Percentiles rank a stretch among this genome's conserved stretches.
Evolutionary conservation across 1,140 invertebrate genomes (phyloP).

Genomic region (Augochlora pura): DNA sequence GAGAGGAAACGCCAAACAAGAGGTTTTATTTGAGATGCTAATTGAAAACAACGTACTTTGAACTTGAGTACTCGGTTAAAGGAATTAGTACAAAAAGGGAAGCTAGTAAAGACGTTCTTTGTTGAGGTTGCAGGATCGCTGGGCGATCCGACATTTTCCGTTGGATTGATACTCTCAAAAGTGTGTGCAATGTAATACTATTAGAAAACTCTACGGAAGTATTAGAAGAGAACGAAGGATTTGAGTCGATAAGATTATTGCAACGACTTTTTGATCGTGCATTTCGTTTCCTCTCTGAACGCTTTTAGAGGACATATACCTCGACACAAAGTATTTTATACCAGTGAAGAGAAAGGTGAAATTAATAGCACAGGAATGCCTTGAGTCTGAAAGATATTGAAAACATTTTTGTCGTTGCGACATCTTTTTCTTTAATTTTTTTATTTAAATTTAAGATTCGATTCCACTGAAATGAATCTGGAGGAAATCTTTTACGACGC

Average conservation of each 20-base stretch:
- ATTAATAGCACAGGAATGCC: constrained; percentile 9
- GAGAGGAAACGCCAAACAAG: constrained; percentile 31
- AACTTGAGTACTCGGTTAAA: constrained; percentile 14
- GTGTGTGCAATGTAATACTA: constrained; percentile 32
- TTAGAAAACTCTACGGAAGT: constrained; percentile 28
- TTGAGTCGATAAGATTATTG: constrained; percentile 18
- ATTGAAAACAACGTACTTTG: constrained; percentile 1
- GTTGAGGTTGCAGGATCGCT: constrained; percentile 38
- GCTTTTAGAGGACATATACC: constrained; percentile 7
- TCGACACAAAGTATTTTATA: constrained; percentile 17
- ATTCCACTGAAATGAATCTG: background rate
- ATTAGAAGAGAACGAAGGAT: constrained; percentile 10
- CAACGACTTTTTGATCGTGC: constrained; percentile 15
- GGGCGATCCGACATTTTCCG: constrained; percentile 45
- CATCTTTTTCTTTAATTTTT: background rate
- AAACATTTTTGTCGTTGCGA: background rate
- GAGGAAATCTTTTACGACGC: background rate
- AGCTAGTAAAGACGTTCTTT: constrained; percentile 17
- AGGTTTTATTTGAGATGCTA: constrained; percentile 13
- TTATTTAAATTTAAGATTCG: background rate
- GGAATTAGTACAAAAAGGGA: constrained; percentile 39
- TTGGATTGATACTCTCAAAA: constrained; percentile 39
- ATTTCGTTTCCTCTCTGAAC: constrained; percentile 42
- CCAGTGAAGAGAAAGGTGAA: background rate
- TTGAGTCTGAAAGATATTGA: constrained; percentile 5